Base-by-base conservation (phyloP, 2,113 vertebrate species). In the Panthera uncia region DNA sequence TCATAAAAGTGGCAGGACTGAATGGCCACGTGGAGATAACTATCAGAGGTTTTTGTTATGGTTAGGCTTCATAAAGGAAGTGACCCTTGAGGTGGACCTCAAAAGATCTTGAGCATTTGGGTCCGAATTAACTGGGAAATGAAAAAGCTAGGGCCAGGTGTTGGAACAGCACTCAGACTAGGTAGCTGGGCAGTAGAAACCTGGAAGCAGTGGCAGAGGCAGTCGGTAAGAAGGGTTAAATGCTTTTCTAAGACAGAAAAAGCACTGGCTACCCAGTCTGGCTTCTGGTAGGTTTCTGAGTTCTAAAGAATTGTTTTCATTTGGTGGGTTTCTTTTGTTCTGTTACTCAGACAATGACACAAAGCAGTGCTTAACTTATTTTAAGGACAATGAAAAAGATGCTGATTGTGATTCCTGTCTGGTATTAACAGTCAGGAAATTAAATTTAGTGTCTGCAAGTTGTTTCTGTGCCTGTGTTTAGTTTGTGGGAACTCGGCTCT, bases 341-440 rank as follows among this genome's bases (percentile, higher is more conserved):
- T 73, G 0, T 90, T 88, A 41, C 50, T n/a, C 76, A 80, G 85
- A 31, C 23, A 21, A 3, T 88, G 65, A 48, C 38, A 36, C 14
- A 16, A 89, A 95, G 61, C 50, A 23, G 57, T 66, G 81, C 57
- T 57, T 78, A 69, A 65, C 45, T 95, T 82, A 84, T 71, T 93
- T 95, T 86, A 82, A 89, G 63, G 86, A 74, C 85, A 38, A 0
- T 81, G 71, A 71, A 63, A 89, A 90, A 66, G 38, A 80, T 81
- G 78, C 78, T 79, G 33, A 80, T 88, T 91, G 14, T 61, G 57
- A 45, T 73, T 85, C 76, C 87, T 88, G 83, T 94, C 68, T 89
- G 82, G 66, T 82, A 21, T 81, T 82, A 89, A 84, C 55, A 52
- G 21, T 82, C 41, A 55, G 88, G 13, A 83, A 93, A 94, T 93